A percentile compares a stretch with the other conserved stretches of the same genome.
These are phyloP conservation scores for Oedothorax gibbosus DNA, from an alignment of 1,140 invertebrate species.

Conservation along the genomic window DNA sequence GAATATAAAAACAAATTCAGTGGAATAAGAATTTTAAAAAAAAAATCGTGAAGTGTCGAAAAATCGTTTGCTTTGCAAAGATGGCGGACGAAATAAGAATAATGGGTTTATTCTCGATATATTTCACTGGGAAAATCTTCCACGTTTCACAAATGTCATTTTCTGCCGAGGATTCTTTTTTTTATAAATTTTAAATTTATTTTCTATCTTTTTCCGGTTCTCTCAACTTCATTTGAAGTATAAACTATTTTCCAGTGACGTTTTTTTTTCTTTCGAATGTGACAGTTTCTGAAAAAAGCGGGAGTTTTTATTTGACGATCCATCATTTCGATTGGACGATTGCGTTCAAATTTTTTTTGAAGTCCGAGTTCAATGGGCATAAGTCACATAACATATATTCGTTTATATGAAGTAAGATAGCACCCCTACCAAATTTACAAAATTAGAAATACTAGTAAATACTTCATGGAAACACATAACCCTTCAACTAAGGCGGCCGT, in stretches of 20 bases:
- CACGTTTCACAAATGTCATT: no score
- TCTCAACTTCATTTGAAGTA: constrained; percentile 9
- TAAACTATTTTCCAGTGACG: constrained; percentile 14
- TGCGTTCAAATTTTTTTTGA: no score
- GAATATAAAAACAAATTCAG: no score
- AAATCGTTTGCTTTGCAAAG: neutral
- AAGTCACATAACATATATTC: no score
- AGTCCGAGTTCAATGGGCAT: no score
- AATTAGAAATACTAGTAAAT: no score
- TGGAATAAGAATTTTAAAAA: no score
- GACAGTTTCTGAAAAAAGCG: constrained; percentile 7
- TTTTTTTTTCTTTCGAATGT: neutral
- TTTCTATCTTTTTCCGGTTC: neutral
- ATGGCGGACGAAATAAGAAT: constrained; percentile 15
- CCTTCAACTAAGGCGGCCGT: no score
- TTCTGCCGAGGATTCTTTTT: neutral
- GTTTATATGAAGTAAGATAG: no score
- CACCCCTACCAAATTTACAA: no score
- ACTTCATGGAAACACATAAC: no score
- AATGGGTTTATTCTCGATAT: constrained; percentile 29
- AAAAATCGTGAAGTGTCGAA: constrained; percentile 12
- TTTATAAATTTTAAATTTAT: neutral
- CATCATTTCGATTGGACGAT: no score
- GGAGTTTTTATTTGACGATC: constrained; percentile 21
- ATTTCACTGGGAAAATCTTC: neutral